Conservation (phyloP, 2,113 vertebrate genomes). For the Oreotragus oreotragus region DNA sequence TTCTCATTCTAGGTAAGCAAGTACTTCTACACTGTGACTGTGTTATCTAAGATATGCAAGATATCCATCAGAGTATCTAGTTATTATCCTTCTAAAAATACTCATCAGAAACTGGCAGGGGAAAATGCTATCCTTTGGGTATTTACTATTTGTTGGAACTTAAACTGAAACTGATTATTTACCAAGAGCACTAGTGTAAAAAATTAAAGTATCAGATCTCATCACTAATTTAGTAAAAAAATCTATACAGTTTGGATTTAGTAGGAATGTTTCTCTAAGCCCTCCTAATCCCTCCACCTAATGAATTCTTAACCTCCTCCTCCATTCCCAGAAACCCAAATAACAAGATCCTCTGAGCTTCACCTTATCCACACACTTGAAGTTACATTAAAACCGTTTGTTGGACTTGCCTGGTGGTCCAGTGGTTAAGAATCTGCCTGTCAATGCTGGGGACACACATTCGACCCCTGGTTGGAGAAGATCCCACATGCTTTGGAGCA, state of each 20-base stretch:
- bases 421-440: not conserved
- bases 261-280: not conserved
- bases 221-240: not conserved
- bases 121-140: not conserved
- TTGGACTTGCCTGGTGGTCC: not conserved
- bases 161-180: slow-evolving; percentile 24
- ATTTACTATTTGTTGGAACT: not conserved
- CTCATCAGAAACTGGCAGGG: not conserved
- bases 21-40: not conserved
- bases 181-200: not conserved
- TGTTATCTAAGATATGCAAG: not conserved
- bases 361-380: not conserved
- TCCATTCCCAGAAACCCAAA: not conserved
- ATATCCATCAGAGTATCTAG: not conserved
- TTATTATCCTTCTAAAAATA: slow-evolving; percentile 10
- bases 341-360: not conserved
- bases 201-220: slow-evolving; percentile 10
- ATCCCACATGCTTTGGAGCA: not conserved
- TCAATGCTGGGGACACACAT: not conserved
- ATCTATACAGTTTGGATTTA: not conserved
- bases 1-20: not conserved
- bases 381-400: not conserved
- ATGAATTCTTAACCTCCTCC: not conserved
- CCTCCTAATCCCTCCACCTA: not conserved
- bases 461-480: not conserved